Conservation (phyloP, 2,113 vertebrate species). For the Crotalus horridus region DNA sequence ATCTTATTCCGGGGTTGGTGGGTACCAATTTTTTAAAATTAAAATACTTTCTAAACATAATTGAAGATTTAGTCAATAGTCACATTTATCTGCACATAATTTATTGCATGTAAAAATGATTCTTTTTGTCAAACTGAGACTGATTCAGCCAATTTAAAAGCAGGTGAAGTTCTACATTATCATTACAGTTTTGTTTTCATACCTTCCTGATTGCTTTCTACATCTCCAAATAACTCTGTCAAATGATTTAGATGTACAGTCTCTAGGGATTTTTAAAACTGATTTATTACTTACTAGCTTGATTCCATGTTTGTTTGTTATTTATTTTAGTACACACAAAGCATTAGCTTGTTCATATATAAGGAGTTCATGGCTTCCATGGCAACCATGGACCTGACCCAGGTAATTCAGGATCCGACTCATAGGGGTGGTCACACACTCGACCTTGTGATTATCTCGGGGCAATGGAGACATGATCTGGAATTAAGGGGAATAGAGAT, state of each 20-base stretch:
- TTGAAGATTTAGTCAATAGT: neutral
- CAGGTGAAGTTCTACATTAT: neutral
- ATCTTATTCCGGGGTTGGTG: neutral
- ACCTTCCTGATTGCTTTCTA: neutral
- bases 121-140: neutral
- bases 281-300: neutral
- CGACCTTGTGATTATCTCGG: no score
- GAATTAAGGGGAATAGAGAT: no score
- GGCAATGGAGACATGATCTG: no score
- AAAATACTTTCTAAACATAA: neutral
- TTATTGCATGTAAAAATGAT: constrained; percentile 3
- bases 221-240: neutral
- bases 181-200: neutral
- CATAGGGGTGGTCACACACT: no score
- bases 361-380: no score
- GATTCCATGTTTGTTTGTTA: neutral
- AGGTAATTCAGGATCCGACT: no score
- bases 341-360: neutral
- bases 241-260: neutral
- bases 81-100: neutral
- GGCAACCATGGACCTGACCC: no score
- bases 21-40: neutral
- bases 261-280: neutral
- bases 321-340: neutral
- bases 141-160: neutral